A percentile compares a stretch with the other conserved stretches of the same genome.
Conservation (phyloP, 2,888 invertebrate species). For the Fragum sueziense region DNA sequence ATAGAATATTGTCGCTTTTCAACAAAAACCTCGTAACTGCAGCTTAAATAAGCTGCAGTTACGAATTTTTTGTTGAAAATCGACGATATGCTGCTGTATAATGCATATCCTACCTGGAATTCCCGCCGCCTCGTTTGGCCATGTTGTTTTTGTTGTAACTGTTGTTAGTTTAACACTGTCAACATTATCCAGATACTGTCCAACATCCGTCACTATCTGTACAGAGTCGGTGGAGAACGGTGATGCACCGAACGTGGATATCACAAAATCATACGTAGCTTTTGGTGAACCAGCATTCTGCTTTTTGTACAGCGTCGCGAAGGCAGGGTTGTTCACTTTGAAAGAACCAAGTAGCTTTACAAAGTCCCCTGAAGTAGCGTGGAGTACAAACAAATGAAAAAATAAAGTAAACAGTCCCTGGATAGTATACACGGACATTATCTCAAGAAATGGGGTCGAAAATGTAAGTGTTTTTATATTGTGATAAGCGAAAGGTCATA, state of each 20-base stretch:
- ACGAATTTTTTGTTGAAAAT: no score
- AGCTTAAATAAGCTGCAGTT: no score
- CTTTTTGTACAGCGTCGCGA: constrained; percentile 31
- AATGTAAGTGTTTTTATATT: no score
- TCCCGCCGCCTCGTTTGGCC: constrained; percentile 40
- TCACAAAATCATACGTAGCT: constrained; percentile 28
- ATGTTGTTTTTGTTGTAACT: constrained; percentile 36
- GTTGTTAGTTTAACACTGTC: constrained; percentile 3
- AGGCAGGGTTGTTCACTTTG: constrained; percentile 34
- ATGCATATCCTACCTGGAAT: constrained; percentile 41
- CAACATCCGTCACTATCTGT: constrained; percentile 24
- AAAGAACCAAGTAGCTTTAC: constrained; percentile 31
- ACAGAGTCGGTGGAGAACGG: constrained; percentile 36
- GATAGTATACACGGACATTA: no score
- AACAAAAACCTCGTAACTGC: no score
- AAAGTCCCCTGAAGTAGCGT: background rate
- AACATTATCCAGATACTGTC: constrained; percentile 22
- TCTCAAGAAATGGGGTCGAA: no score
- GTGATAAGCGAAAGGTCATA: no score
- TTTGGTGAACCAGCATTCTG: background rate
- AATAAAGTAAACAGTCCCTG: background rate
- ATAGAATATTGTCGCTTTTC: no score
- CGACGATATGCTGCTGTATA: no score
- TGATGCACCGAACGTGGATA: constrained; percentile 31
- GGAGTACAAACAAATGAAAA: background rate